Conservation (phyloP, 2,888 invertebrate species). For the Tetragnatha montana region DNA sequence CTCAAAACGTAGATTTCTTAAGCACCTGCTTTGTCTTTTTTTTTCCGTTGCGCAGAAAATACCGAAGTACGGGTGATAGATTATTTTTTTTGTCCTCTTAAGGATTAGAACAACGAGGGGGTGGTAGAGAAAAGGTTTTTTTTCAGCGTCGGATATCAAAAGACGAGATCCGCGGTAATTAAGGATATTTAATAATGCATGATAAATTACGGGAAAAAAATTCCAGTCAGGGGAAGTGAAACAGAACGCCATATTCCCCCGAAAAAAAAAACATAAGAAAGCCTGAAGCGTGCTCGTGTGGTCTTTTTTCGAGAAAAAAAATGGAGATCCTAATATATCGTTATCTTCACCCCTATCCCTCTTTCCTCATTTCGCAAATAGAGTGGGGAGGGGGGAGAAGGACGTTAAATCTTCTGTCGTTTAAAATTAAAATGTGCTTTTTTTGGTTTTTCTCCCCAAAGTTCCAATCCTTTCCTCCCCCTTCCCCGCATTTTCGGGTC, state of each 20-base stretch:
- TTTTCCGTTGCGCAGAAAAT: constrained; percentile 56
- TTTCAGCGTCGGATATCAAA: constrained; percentile 59
- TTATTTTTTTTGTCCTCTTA: constrained; percentile 11
- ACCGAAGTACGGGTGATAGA: constrained; percentile 37
- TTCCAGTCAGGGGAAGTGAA: constrained; percentile 53
- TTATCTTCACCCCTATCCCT: constrained; percentile 59
- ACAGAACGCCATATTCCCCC: constrained; percentile 37
- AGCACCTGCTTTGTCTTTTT: constrained; percentile 24
- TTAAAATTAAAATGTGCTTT: constrained; percentile 66
- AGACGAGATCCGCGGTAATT: constrained; percentile 61
- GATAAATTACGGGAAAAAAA: constrained; percentile 67
- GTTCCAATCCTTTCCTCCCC: constrained; percentile 47
- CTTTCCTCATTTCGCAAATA: constrained; percentile 58
- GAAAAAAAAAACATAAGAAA: constrained; percentile 42
- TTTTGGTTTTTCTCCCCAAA: constrained; percentile 47
- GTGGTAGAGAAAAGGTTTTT: constrained; percentile 44
- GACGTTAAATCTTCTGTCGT: constrained; percentile 67
- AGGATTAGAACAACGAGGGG: constrained; percentile 33
- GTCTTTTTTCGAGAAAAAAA: constrained; percentile 36
- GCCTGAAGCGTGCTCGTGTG: constrained; percentile 52
- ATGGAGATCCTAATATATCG: constrained; percentile 59
- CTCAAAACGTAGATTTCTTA: constrained; percentile 34
- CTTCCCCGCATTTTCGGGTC: constrained; percentile 43
- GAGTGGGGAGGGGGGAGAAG: constrained; percentile 16
- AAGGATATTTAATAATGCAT: constrained; percentile 71